Percentiles rank a stretch among this genome's conserved stretches.
Evolutionary conservation across 1,140 invertebrate species (phyloP).

Genomic region (Drosophila nannoptera): DNA sequence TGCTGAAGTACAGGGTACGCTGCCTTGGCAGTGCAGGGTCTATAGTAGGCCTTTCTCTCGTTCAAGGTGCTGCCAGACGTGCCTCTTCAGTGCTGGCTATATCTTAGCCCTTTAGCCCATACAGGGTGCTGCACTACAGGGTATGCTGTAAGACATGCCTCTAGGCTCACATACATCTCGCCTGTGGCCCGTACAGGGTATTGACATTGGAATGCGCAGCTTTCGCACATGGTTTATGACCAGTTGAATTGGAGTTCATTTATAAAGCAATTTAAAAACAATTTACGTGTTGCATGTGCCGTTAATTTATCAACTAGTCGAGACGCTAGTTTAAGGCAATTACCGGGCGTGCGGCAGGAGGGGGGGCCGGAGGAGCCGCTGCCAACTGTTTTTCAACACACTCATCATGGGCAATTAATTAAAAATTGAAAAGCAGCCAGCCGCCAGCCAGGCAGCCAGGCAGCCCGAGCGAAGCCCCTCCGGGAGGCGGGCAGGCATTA

Average conservation of each 20-base stretch:
- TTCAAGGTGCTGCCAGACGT: too few relatives aligned
- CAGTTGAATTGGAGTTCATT: conserved; percentile 71
- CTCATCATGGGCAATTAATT: conserved; percentile 75
- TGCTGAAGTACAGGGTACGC: too few relatives aligned
- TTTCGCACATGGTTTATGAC: conserved; percentile 59
- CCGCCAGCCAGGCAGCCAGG: background rate
- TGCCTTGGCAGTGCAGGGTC: too few relatives aligned
- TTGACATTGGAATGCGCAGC: conserved; percentile 38
- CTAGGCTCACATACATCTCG: conserved; percentile 15
- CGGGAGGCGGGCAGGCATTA: conserved; percentile 67
- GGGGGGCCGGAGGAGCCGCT: conserved; percentile 9
- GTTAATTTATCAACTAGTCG: conserved; percentile 70
- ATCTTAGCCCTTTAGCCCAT: too few relatives aligned
- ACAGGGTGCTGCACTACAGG: background rate
- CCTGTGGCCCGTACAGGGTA: conserved; percentile 12
- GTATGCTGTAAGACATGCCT: conserved; percentile 30
- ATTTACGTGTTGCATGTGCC: conserved; percentile 75
- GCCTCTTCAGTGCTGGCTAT: too few relatives aligned
- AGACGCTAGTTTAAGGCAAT: conserved; percentile 42
- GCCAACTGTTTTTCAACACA: conserved; percentile 66
- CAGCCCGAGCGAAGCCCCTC: conserved; percentile 12
- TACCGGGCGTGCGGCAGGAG: conserved; percentile 3
- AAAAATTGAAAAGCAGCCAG: conserved; percentile 56
- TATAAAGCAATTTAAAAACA: conserved; percentile 76
- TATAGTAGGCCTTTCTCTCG: too few relatives aligned